Conservation (phyloP, 2,888 invertebrate species). For the Ophioninae sp. region DNA sequence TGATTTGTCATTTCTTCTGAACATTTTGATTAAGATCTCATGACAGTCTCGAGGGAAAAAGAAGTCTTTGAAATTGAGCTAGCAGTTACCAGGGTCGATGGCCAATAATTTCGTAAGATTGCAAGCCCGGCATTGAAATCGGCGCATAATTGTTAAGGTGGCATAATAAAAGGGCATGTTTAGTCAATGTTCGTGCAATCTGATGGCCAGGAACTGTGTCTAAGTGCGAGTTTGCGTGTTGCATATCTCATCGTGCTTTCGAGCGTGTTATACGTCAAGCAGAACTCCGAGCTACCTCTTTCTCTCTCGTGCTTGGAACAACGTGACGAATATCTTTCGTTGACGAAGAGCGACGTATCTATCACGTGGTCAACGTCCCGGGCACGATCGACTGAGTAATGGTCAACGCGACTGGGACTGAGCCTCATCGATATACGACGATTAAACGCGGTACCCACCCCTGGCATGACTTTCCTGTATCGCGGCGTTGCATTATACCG, state of each 20-base stretch:
- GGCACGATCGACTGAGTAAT: slow-evolving; percentile 39
- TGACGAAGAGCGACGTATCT: slow-evolving; percentile 65
- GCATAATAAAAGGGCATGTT: background rate
- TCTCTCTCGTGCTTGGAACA: slow-evolving; percentile 28
- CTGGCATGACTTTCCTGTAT: slow-evolving; percentile 26
- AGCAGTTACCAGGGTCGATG: background rate
- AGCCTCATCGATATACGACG: slow-evolving; percentile 48
- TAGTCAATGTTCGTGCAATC: background rate
- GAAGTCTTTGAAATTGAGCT: background rate
- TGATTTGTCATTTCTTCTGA: background rate
- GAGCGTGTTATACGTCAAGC: slow-evolving; percentile 22
- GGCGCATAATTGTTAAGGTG: background rate
- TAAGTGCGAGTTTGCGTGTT: slow-evolving; percentile 45
- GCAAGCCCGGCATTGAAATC: slow-evolving; percentile 1
- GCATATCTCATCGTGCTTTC: slow-evolving; percentile 38
- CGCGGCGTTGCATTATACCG: background rate
- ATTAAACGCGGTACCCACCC: slow-evolving; percentile 42
- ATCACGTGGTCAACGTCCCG: slow-evolving; percentile 56
- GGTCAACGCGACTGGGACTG: slow-evolving; percentile 21
- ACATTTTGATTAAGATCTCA: background rate
- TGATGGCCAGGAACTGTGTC: slow-evolving; percentile 14
- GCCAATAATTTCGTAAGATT: too few species aligned
- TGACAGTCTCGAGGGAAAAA: too few species aligned
- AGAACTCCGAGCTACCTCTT: slow-evolving; percentile 9
- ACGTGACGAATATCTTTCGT: slow-evolving; percentile 63